A percentile compares a stretch with the other conserved stretches of the same genome.
phyloP scores from a whole-genome alignment of 2,113 vertebrate species.

The Sinocyclocheilus rhinocerous region DNA sequence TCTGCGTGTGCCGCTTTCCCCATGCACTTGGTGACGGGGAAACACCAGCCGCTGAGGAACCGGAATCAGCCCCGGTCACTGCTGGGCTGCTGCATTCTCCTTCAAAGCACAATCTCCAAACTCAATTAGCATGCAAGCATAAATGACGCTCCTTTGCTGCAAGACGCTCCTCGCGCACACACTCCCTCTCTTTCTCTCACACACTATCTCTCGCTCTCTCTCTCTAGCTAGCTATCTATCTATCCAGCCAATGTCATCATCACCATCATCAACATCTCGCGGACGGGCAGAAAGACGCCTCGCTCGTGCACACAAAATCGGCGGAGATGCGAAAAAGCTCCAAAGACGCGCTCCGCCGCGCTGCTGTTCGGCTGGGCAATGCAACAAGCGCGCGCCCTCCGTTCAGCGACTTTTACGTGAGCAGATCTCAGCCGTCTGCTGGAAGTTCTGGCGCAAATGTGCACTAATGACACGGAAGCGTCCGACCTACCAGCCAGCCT shows the following conservation, averaged over 20 bases:
- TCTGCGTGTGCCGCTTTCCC: conserved; percentile 86
- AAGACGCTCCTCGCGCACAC: conserved; percentile 41
- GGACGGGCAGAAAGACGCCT: conserved; percentile 32
- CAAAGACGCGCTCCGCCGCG: conserved; percentile 26
- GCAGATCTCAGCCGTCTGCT: conserved; percentile 77
- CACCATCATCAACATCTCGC: background rate
- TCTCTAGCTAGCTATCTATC: background rate
- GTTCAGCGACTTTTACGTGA: conserved; percentile 66
- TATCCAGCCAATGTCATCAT: conserved; percentile 75
- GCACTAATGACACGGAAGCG: conserved; percentile 67
- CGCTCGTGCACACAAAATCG: conserved; percentile 56
- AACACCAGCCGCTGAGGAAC: conserved; percentile 81
- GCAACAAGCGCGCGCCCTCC: conserved; percentile 77
- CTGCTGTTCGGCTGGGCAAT: conserved; percentile 73
- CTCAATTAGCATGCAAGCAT: conserved; percentile 74
- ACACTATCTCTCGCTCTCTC: conserved; percentile 26
- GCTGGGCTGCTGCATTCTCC: conserved; percentile 80
- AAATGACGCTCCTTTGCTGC: conserved; percentile 75
- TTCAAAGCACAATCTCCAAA: conserved; percentile 74
- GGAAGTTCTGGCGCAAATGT: conserved; percentile 73
- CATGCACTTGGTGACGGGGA: conserved; percentile 84
- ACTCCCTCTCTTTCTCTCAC: conserved; percentile 10
- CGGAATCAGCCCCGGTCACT: conserved; percentile 82
- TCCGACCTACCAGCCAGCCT: conserved; percentile 50
- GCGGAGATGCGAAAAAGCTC: conserved; percentile 53